Conservation (phyloP, 2,113 vertebrate genomes). For the Mus spicilegus region DNA sequence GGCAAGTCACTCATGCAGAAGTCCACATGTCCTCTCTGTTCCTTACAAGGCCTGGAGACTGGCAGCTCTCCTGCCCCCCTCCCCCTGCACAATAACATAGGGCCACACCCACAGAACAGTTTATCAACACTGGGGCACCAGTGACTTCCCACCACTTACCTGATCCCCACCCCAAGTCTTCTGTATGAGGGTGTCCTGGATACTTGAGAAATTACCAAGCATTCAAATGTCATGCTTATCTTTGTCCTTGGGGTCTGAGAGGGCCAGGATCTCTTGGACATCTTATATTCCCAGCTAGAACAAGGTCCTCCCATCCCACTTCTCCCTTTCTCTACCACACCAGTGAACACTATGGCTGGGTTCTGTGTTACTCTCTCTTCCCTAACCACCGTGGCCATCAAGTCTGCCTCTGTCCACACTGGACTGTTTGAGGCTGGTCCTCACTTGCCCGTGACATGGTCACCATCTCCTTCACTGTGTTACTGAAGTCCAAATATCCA, state of each 20-base stretch:
- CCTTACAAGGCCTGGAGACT: neutral
- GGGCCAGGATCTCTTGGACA: accelerated
- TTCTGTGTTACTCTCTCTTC: neutral
- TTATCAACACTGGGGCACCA: accelerated
- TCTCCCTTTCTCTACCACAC: neutral
- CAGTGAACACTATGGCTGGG: neutral
- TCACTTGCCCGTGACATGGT: neutral
- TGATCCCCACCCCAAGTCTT: neutral
- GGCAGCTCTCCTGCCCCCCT: neutral
- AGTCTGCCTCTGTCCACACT: neutral
- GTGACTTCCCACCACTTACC: neutral
- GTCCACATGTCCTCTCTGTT: neutral
- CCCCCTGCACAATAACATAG: neutral
- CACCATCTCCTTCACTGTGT: neutral
- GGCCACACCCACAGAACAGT: neutral
- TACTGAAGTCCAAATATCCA: no score
- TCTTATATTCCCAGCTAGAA: neutral
- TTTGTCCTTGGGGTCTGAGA: neutral
- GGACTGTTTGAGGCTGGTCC: neutral
- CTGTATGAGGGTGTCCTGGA: neutral
- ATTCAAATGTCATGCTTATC: neutral
- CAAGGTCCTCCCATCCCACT: neutral
- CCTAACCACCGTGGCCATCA: neutral
- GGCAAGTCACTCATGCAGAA: neutral
- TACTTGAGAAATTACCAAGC: neutral